phyloP scores from a whole-genome alignment of 2,113 vertebrate species.

The Butorides virescens region DNA sequence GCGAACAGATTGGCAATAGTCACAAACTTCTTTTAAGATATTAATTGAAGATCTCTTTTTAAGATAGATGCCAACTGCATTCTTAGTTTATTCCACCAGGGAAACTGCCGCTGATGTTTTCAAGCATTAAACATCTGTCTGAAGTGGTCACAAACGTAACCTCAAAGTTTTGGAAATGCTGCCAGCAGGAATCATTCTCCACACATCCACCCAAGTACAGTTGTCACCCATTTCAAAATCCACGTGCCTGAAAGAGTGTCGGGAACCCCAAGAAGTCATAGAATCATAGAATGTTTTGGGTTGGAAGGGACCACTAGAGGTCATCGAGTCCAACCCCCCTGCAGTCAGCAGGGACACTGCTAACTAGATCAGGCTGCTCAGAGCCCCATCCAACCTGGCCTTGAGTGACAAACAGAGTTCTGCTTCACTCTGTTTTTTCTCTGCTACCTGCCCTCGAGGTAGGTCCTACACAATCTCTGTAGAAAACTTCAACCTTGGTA shows the following conservation, averaged over 20 bases:
- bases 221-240: not conserved
- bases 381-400: too few relatives aligned
- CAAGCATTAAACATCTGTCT: not conserved
- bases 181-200: not conserved
- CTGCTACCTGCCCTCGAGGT: not conserved
- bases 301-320: too few relatives aligned
- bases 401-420: not conserved
- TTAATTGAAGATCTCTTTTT: not conserved
- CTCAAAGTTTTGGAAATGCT: not conserved
- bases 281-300: too few relatives aligned
- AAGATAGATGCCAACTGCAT: not conserved
- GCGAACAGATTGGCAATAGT: not conserved
- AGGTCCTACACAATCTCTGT: not conserved
- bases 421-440: not conserved
- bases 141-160: not conserved
- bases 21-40: not conserved
- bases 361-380: too few relatives aligned
- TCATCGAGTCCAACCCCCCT: too few relatives aligned
- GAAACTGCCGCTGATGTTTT: not conserved
- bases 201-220: not conserved
- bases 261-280: not conserved
- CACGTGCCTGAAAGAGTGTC: fast-evolving
- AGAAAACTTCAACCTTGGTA: not conserved
- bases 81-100: not conserved
- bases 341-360: too few relatives aligned